Evolutionary conservation across 2,888 invertebrate genomes (phyloP).

Genomic region (Gibbula magus): DNA sequence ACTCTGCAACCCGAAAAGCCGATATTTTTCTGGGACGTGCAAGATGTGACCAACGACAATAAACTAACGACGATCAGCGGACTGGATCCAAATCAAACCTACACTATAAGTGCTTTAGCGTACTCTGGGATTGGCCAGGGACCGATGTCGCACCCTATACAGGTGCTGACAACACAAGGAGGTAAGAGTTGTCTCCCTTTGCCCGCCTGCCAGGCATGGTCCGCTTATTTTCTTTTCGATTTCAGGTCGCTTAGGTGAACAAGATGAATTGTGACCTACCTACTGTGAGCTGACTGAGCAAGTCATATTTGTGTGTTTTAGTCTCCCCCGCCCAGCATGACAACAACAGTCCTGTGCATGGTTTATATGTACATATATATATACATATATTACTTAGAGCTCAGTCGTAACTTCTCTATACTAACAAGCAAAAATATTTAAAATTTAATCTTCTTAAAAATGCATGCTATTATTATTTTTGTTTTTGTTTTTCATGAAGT

Average conservation of each 20-base stretch:
- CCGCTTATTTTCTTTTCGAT: not conserved
- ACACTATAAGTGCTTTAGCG: slow-evolving; percentile 86
- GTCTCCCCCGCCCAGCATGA: not conserved
- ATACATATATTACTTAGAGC: not conserved
- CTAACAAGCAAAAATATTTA: not conserved
- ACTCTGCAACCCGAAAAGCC: slow-evolving; percentile 91
- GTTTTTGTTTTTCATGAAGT: not conserved
- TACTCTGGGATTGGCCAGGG: slow-evolving; percentile 96
- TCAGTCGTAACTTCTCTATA: too few relatives aligned
- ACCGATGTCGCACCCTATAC: slow-evolving; percentile 95
- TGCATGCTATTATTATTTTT: not conserved
- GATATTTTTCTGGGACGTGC: slow-evolving; percentile 93
- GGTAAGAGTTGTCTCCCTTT: slow-evolving; percentile 62
- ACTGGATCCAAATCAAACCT: slow-evolving; percentile 92
- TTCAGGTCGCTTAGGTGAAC: not conserved
- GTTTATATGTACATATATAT: not conserved
- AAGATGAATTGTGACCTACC: not conserved
- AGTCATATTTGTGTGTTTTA: slow-evolving; percentile 12
- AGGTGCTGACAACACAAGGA: slow-evolving; percentile 97
- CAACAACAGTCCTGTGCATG: not conserved
- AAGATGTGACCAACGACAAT: slow-evolving; percentile 87
- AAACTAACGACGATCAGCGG: slow-evolving; percentile 93
- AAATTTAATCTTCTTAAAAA: not conserved
- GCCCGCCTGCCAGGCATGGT: not conserved
- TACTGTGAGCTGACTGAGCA: not conserved